Conservation (phyloP, 2,888 invertebrate genomes). For the Morpho helenor region DNA sequence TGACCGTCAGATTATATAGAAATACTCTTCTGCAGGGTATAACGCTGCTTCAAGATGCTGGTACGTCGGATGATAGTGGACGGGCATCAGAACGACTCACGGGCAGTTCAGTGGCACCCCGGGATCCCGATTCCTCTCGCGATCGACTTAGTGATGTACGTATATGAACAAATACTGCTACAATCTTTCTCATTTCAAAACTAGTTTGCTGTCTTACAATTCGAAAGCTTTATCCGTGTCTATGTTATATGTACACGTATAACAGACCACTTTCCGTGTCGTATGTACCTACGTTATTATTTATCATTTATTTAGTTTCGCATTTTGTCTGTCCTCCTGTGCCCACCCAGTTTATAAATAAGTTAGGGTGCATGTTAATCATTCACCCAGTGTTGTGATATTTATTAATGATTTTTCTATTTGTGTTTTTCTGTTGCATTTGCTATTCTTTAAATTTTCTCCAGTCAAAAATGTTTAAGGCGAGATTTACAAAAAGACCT, state of each 20-base stretch:
- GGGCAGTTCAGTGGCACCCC: conserved; percentile 86
- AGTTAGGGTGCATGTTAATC: conserved; percentile 18
- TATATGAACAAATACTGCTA: conserved; percentile 39
- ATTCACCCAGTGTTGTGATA: conserved; percentile 22
- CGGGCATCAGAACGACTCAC: conserved; percentile 89
- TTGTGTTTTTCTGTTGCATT: conserved; percentile 12
- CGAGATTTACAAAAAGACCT: conserved; percentile 7
- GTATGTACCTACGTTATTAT: conserved; percentile 2
- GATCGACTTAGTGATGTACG: conserved; percentile 93
- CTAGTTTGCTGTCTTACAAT: conserved; percentile 9
- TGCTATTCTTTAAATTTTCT: conserved; percentile 3
- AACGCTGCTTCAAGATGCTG: conserved; percentile 87
- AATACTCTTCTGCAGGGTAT: conserved; percentile 81
- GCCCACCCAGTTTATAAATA: conserved; percentile 8
- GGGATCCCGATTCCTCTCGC: conserved; percentile 89
- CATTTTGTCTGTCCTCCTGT: conserved; percentile 7
- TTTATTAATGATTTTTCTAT: conserved; percentile 10
- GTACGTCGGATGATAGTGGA: conserved; percentile 91
- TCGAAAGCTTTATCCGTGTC: conserved; percentile 20
- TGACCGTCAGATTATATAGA: conserved; percentile 22
- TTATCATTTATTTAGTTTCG: conserved; percentile 15
- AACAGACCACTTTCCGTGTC: conserved; percentile 6
- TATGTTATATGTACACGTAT: conserved; percentile 13
- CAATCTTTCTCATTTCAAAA: conserved; percentile 11
- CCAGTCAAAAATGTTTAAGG: conserved; percentile 2